phyloP scores from a whole-genome alignment of 2,888 invertebrate genomes.

The Mythimna pallens region DNA sequence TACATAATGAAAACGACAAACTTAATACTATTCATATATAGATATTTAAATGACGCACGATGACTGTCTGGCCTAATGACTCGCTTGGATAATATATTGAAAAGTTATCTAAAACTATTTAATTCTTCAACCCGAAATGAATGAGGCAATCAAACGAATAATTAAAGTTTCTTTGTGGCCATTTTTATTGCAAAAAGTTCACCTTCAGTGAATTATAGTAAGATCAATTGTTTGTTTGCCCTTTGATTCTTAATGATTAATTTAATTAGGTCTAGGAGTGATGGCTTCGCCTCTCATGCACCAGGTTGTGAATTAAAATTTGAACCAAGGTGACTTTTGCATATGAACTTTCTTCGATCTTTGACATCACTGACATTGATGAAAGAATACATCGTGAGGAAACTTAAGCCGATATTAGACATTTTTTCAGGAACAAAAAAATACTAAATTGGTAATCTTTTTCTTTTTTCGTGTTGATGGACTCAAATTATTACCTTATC shows the following conservation, averaged over 20 bases:
- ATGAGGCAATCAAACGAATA: conserved; percentile 16
- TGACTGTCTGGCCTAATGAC: too few relatives aligned
- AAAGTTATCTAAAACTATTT: conserved; percentile 10
- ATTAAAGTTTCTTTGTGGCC: conserved; percentile 8
- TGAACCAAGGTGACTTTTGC: not conserved
- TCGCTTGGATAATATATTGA: not conserved
- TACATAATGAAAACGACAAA: too few relatives aligned
- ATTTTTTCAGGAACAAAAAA: too few relatives aligned
- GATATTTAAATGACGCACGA: too few relatives aligned
- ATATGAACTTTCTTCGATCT: not conserved
- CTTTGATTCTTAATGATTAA: conserved; percentile 30
- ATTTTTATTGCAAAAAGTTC: conserved; percentile 8
- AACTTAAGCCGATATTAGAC: not conserved
- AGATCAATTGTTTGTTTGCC: conserved; percentile 13
- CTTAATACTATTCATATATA: too few relatives aligned
- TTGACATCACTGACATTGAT: not conserved
- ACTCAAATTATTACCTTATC: too few relatives aligned
- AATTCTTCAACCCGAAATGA: conserved; percentile 8
- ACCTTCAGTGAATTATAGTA: not conserved
- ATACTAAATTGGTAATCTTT: too few relatives aligned
- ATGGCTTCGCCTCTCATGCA: not conserved
- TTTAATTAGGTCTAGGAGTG: not conserved
- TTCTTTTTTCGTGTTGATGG: too few relatives aligned
- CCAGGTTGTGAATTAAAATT: not conserved
- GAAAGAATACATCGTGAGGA: not conserved